Evolutionary conservation across 2,797 vertebrate species (phyloP), one percentile per base, ranked within the genome.

Genomic region (Picus viridis): DNA sequence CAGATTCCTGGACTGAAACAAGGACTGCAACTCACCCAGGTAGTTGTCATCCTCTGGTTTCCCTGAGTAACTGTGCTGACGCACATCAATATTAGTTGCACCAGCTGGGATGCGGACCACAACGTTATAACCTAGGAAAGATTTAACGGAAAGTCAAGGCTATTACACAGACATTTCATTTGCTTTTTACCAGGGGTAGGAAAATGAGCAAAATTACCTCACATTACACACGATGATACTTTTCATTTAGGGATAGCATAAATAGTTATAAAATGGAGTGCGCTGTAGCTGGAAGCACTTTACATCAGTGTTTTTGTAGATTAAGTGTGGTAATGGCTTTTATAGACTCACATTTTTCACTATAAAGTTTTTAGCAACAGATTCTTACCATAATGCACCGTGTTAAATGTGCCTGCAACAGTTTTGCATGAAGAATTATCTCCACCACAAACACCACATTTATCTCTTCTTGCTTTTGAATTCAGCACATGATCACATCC

Each of bases 401-500:
- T 99, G 97, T 99, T 99, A 97, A 99, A 99, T 67, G 99, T 99
- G 94, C 98, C 99, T 67, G 98, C 98, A 75, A 99, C 98, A 14
- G 99, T 99, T 98, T 99, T 99, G 98, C 99, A 99, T 34, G 99
- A 99, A 77, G 99, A 99, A 97, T 99, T 99, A 97, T 99, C 99
- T 10, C 99, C 99, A 87, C 99, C 99, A 43, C 99, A 99, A 90
- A 99, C 98, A 9, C 99, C 99, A 92, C 99, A 99, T 96, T 99
- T 99, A 98, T 99, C 99, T 98, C 98, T 98, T 96, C 99, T 98
- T 93, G 99, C 99, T 98, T 99, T 99, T 83, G 99, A 99, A 98
- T 99, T 99, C 95, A 99, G 97, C 89, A 99, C 98, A 70, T 99
- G 99, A 98, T 99, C 99, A 32, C 99, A 99, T 98, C 99, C 99